A percentile compares a stretch with the other conserved stretches of the same genome.
phyloP scores from a whole-genome alignment of 2,113 vertebrate genomes.

The Lanius ludovicianus region DNA sequence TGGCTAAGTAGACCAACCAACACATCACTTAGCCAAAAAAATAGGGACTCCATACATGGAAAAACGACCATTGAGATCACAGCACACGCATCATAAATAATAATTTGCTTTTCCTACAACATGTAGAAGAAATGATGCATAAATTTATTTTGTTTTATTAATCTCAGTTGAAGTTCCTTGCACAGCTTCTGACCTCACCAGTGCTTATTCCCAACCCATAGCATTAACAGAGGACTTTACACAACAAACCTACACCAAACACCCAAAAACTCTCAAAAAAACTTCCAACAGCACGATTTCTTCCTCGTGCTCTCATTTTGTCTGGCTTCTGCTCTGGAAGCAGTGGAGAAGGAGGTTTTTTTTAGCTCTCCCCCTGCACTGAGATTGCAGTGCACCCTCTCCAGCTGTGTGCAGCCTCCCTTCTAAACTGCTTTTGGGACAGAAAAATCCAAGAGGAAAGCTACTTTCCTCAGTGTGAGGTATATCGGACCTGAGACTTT shows the following conservation, averaged over 20 bases:
- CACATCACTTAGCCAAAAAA: background rate
- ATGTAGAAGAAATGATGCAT: background rate
- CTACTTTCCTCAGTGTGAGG: background rate
- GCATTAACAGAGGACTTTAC: too few relatives aligned
- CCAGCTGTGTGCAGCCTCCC: fast-evolving
- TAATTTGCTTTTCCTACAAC: background rate
- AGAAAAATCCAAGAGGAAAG: background rate
- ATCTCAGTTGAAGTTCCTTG: background rate
- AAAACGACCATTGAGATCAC: background rate
- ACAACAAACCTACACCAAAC: background rate
- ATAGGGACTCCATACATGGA: background rate
- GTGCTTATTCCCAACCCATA: background rate
- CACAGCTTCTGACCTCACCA: background rate
- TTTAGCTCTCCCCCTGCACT: fast-evolving
- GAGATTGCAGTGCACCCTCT: too few relatives aligned
- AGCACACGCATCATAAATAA: background rate
- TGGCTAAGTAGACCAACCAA: background rate
- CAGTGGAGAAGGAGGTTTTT: background rate
- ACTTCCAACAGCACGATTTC: background rate
- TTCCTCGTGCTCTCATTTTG: fast-evolving
- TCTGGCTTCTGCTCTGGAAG: too few relatives aligned
- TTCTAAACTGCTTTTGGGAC: background rate
- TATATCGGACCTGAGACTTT: background rate
- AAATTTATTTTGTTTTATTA: background rate
- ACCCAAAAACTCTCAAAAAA: too few relatives aligned